Base-by-base conservation (phyloP, 2,113 vertebrate genomes). In the Cygnus atratus region DNA sequence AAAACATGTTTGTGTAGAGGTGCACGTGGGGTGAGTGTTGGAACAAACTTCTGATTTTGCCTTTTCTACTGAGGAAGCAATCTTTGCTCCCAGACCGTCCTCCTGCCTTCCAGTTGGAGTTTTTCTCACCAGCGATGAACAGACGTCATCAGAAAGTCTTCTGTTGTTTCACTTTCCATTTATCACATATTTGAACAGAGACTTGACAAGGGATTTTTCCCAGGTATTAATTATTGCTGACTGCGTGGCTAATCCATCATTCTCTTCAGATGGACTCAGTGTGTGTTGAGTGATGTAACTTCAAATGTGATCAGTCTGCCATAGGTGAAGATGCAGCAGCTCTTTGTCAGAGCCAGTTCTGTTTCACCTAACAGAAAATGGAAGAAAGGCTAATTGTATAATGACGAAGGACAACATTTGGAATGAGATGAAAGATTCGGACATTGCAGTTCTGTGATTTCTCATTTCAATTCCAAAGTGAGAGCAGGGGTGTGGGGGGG, bases 221-320 rank as follows among this genome's bases (percentile, higher is more conserved):
- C 92, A 88, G 72, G 87, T 94, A 92, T 94, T 92, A 89, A 95
- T 95, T 96, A 86, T 92, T 95, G 85, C 94, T 81, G 88, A 83
- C 87, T 78, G 93, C 87, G 29, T 88, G 86, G 91, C 91, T 93
- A 96, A 97, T 97, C 95, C 82, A 89, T 96, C 88, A 87, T 76
- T 76, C 87, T 75, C 68, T 72, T 91, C 67, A 63, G 88, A 90
- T 78, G 85, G 90, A 96, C 65, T 90, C 94, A 86, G 66, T 41
- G 76, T 63, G 39, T 75, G 91, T 41, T 93, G 95, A 96, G 84
- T 93, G 95, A 97, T 93, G 29, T 28, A 88, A 87, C 88, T 93
- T 92, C 82, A 94, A 87, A 91, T 92, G 71, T 72, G 80, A 90
- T 88, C 48, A 21, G 71, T 72, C 81, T 93, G 87, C 93, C 44